A percentile compares a stretch with the other conserved stretches of the same genome.
phyloP scores from a whole-genome alignment of 2,888 invertebrate species.

The Anthrax anthrax region DNA sequence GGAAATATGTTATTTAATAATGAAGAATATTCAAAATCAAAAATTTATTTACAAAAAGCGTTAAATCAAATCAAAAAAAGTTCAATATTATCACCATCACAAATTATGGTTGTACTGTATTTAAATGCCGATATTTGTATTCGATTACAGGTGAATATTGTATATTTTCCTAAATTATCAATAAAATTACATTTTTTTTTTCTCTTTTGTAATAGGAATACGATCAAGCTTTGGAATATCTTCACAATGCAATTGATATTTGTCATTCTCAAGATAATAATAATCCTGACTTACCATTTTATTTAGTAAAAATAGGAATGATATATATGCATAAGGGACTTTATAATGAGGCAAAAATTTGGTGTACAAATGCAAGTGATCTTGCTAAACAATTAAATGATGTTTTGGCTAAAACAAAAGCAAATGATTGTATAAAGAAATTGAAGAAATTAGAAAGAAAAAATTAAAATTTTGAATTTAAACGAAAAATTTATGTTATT shows the following conservation, averaged over 20 bases:
- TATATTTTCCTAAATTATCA: constrained; percentile 19
- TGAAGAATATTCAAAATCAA: constrained; percentile 21
- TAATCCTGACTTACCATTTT: constrained; percentile 34
- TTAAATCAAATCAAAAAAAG: constrained; percentile 30
- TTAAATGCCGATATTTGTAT: constrained; percentile 26
- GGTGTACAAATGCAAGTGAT: constrained; percentile 28
- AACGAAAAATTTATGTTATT: too few species aligned
- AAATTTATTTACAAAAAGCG: constrained; percentile 27
- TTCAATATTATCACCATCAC: constrained; percentile 31
- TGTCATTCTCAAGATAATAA: constrained; percentile 28
- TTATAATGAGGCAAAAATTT: constrained; percentile 24
- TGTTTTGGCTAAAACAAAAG: constrained; percentile 10
- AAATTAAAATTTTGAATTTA: too few species aligned
- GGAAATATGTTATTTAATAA: constrained; percentile 32
- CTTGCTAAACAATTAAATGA: constrained; percentile 17
- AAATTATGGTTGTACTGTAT: constrained; percentile 36
- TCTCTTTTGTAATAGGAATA: constrained; percentile 16
- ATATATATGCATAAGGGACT: constrained; percentile 29
- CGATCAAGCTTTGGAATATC: constrained; percentile 30
- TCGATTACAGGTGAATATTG: constrained; percentile 10
- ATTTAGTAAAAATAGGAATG: constrained; percentile 31
- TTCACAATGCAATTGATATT: constrained; percentile 33
- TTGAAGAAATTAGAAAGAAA: constrained; percentile 9
- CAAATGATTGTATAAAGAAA: constrained; percentile 10
- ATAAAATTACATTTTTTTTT: constrained; percentile 1